These are phyloP conservation scores for Lepisosteus osseus DNA, from an alignment of 2,113 vertebrate genomes.

Conservation along the genomic window DNA sequence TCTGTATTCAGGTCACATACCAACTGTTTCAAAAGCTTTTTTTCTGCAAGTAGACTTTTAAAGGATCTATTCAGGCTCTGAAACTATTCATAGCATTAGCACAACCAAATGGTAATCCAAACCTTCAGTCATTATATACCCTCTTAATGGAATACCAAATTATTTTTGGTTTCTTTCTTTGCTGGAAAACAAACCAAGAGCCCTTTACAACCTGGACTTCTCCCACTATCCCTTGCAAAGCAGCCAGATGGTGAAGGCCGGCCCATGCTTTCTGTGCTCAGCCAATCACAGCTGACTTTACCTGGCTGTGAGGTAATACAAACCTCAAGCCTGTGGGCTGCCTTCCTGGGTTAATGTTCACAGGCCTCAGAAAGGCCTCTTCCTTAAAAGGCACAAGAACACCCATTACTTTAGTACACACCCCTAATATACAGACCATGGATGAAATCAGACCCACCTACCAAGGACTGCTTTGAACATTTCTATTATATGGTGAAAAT, in stretches of 20 bases:
- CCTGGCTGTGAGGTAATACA: constrained; percentile 38
- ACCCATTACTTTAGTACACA: too few relatives aligned
- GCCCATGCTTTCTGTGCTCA: constrained; percentile 18
- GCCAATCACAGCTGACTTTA: constrained; percentile 35
- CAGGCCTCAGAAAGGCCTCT: too few relatives aligned
- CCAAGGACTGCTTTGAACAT: too few relatives aligned
- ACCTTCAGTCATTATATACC: neutral
- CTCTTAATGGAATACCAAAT: neutral
- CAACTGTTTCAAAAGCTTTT: neutral
- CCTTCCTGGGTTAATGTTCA: too few relatives aligned
- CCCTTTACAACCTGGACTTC: constrained; percentile 17
- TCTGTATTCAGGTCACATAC: neutral
- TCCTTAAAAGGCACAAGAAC: too few relatives aligned
- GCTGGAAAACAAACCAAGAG: neutral
- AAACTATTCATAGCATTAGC: neutral
- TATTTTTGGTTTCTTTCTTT: neutral
- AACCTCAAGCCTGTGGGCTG: constrained; percentile 17
- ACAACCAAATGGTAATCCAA: neutral
- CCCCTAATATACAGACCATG: too few relatives aligned
- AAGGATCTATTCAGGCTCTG: neutral
- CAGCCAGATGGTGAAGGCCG: constrained; percentile 19
- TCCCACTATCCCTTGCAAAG: constrained; percentile 32
- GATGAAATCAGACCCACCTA: too few relatives aligned
- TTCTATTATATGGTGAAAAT: too few relatives aligned
- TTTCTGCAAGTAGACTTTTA: neutral